Base-by-base conservation (phyloP, 2,797 vertebrate genomes). In the Sciaenops ocellatus region DNA sequence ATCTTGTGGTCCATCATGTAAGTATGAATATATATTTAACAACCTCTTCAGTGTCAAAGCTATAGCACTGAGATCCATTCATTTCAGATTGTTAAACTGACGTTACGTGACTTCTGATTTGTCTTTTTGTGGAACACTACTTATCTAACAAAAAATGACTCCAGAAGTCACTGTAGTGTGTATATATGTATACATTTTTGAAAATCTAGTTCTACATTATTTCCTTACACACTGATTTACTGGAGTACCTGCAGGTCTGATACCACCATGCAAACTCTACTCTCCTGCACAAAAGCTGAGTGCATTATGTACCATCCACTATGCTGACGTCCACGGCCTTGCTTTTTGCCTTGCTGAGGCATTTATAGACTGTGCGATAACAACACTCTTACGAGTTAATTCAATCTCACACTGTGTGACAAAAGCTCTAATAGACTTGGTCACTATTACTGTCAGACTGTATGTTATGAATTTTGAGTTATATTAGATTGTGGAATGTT, bases 381-480 rank as follows among this genome's bases (percentile, higher is more conserved):
- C 28, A 65, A 41, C 34, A 41, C 20, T 26, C 6, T 13, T 26
- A 54, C 17, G 15, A 26, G 66, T 55, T 55, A 16, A 28, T 12
- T 28, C 34, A 55, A 13, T 44, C 22, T 68, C 66, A 55, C 65
- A 55, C 38, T 20, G 15, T 24, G 38, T 5, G 1, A 55, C 34
- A 11, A 44, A 44, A 9, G 11, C 22, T 68, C 15, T 20, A 34
- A 55, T 55, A 24, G 65, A 62, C 48, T 44, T 28, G 24, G 12
- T 72, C 30, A 13, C 16, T 3, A 72, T 72, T 47, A 42, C 47
- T 42, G 57, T 41, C 22, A 72, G 55, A 48, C 6, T n/a, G n/a
- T n/a, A 38, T 16, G 4, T 42, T 52, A 54, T 30, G 11, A 55
- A 24, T 54, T 30, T 54, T 44, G 22, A 73, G 38, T 16, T 22